Percentiles rank a stretch among this genome's conserved stretches.
phyloP scores from a whole-genome alignment of 2,797 vertebrate species.

The Neomorphus geoffroyi region DNA sequence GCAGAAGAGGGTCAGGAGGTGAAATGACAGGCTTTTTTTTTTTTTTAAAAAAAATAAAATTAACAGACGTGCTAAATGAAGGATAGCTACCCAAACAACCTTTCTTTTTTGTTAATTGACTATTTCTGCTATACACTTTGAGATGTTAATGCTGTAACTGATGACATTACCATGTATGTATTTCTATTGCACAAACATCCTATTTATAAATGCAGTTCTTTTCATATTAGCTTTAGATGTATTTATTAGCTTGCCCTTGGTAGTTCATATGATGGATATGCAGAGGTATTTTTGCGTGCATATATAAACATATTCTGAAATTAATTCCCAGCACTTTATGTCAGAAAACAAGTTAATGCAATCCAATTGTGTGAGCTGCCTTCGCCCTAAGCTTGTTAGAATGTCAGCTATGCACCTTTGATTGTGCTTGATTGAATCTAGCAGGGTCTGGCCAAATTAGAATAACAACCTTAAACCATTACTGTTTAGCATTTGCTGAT shows the following conservation, averaged over 20 bases:
- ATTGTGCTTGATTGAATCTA: constrained; percentile 58
- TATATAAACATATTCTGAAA: constrained; percentile 12
- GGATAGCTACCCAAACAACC: neutral
- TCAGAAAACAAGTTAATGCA: constrained; percentile 36
- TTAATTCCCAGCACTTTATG: neutral
- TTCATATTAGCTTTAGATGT: neutral
- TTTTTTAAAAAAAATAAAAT: neutral
- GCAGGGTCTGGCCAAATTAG: constrained; percentile 50
- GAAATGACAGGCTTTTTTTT: neutral
- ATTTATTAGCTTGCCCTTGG: neutral
- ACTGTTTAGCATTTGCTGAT: constrained; percentile 67
- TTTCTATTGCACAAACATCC: neutral
- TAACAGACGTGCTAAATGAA: neutral
- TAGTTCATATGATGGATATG: neutral
- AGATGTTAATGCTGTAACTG: neutral
- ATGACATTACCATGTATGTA: neutral
- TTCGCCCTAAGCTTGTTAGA: constrained; percentile 59
- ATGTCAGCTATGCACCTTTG: constrained; percentile 24
- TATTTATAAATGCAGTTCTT: neutral
- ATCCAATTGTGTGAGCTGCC: constrained; percentile 19
- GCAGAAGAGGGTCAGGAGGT: neutral
- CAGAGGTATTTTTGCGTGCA: neutral
- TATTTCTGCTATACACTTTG: neutral
- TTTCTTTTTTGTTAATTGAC: neutral
- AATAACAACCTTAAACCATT: constrained; percentile 53